Evolutionary conservation across 1,140 invertebrate species (phyloP), one percentile per base, ranked within the genome.

Genomic region (Sycophila sp.): DNA sequence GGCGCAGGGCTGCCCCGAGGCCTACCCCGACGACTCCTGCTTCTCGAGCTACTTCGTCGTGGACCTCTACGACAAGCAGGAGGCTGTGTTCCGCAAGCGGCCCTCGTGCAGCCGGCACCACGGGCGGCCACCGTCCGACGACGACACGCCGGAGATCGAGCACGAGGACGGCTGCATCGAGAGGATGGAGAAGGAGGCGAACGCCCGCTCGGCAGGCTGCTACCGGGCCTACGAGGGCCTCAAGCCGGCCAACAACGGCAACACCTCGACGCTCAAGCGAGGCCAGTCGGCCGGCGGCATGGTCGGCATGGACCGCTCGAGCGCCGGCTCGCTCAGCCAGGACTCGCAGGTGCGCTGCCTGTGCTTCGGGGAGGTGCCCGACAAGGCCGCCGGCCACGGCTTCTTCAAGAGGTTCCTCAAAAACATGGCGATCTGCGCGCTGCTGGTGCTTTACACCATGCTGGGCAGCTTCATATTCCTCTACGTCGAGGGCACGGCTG

Each of bases 391-490:
- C 26, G n/a, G 90, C 89, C 74, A 88, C 71, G 89, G 89, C 42
- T 88, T 92, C 47, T 80, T 92, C 28, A 89, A 92, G 13, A 91
- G 92, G 13, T 88, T 95, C 65, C 89, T 95, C 71, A 96, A 94
- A 7, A 96, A 97, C 82, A 86, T 96, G 26, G 95, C 95, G 0
- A 94, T 98, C 49, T 96, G 94, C 80, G 89, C 90, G 36, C 88
- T 97, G 26, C 89, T 98, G 1, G 89, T 98, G 4, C 93, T 92
- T 3, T 99, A 99, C 84, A 96, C 95, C 0, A 87, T 98, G 11
- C 86, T 97, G 55, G 95, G 95, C 17, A 96, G 96, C 36, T 94
- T 98, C 79, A 94, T 98, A 75, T 98, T 98, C 81, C 87, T 96
- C 40, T 92, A 94, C 19, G 93, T 97, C 36, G 96, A 98, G 87